Percentiles rank a stretch among this genome's conserved stretches.
Conservation (phyloP, 2,797 vertebrate genomes). For the Alosa sapidissima region DNA sequence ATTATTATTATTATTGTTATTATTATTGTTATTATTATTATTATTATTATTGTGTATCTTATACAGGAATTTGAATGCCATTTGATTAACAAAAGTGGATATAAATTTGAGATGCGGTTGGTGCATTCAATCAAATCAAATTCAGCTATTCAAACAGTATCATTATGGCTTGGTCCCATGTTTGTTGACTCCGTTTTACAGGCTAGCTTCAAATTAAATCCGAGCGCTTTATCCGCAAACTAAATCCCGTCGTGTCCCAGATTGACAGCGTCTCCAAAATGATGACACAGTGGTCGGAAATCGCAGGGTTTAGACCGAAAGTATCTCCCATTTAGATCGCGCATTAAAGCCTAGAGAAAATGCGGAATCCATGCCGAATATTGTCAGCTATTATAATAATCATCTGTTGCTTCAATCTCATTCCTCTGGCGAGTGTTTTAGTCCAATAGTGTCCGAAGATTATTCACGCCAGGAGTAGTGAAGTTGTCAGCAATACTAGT, state of each 20-base stretch:
- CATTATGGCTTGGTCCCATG: conserved; percentile 41
- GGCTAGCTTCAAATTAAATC: conserved; percentile 71
- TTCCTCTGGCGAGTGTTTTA: not conserved
- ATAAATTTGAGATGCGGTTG: not conserved
- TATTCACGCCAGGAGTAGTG: not conserved
- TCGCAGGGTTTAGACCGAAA: conserved; percentile 37
- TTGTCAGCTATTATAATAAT: conserved; percentile 37
- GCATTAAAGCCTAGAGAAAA: conserved; percentile 36
- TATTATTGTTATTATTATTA: conserved; percentile 13
- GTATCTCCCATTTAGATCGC: conserved; percentile 34
- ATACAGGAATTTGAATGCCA: not conserved
- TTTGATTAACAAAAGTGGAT: conserved; percentile 1
- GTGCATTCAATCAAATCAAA: conserved; percentile 5
- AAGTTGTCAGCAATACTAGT: not conserved
- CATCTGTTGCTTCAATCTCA: not conserved
- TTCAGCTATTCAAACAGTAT: conserved; percentile 31
- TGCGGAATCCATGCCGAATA: conserved; percentile 22
- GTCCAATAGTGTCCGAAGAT: not conserved
- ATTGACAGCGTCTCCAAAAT: conserved; percentile 68
- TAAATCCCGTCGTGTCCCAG: conserved; percentile 77
- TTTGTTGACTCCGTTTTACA: conserved; percentile 63
- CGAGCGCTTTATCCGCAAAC: conserved; percentile 65
- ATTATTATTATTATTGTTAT: conserved; percentile 11
- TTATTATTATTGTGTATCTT: not conserved
- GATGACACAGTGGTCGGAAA: conserved; percentile 42